Evolutionary conservation across 2,888 invertebrate species (phyloP).

Genomic region (Synanthedon formicaeformis): DNA sequence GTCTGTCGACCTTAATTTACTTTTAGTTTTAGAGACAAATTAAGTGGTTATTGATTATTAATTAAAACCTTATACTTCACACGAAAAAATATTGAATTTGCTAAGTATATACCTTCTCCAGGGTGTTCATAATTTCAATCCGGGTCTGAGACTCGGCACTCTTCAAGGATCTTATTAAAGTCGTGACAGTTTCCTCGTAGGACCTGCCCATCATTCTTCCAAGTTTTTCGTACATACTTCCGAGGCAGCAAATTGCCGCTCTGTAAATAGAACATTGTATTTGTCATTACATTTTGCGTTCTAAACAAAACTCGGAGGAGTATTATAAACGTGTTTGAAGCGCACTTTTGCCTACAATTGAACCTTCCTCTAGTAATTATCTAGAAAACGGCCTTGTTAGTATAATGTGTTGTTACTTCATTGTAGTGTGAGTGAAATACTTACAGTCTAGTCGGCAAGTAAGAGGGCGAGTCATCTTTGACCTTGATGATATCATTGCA

Average conservation of each 20-base stretch:
- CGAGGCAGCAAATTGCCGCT: conserved; percentile 94
- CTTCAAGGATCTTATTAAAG: conserved; percentile 88
- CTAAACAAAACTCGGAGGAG: no score
- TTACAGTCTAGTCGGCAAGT: conserved; percentile 94
- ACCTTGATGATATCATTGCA: conserved; percentile 97
- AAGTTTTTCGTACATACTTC: conserved; percentile 97
- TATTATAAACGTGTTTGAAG: background rate
- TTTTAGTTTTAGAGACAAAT: no score
- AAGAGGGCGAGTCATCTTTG: conserved; percentile 97
- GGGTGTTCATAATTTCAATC: conserved; percentile 95
- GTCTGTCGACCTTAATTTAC: no score
- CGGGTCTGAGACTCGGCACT: conserved; percentile 96
- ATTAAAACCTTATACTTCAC: background rate
- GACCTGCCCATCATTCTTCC: conserved; percentile 99
- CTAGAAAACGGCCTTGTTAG: background rate
- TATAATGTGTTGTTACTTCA: background rate
- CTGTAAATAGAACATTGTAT: conserved; percentile 61
- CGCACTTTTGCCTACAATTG: background rate
- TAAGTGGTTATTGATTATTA: no score
- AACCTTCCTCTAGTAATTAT: background rate
- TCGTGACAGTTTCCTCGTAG: conserved; percentile 96
- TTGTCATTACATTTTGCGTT: background rate
- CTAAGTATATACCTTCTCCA: conserved; percentile 81
- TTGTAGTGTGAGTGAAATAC: conserved; percentile 49
- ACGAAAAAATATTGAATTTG: conserved; percentile 1